Evolutionary conservation across 2,797 vertebrate genomes (phyloP).

Genomic region (Epinephelus awoara): DNA sequence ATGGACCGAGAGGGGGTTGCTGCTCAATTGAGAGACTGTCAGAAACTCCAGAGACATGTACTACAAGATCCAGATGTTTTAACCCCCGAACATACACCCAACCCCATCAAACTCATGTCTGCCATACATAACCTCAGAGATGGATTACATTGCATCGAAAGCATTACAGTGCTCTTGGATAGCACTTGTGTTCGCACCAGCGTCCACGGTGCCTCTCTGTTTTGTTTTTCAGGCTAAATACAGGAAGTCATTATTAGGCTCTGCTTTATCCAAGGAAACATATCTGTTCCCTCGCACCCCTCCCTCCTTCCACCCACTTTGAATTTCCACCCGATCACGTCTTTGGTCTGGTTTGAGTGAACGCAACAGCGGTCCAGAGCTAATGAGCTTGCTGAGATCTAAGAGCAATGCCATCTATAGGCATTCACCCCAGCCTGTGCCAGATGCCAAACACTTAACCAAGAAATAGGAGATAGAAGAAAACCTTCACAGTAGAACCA

Average conservation of each 20-base stretch:
- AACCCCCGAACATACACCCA: conserved; percentile 24
- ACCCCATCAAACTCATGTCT: conserved; percentile 4
- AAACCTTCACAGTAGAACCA: background rate
- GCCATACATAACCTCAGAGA: conserved; percentile 26
- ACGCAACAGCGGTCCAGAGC: conserved; percentile 71
- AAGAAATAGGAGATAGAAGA: conserved; percentile 15
- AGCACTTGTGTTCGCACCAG: conserved; percentile 23
- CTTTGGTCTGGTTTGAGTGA: conserved; percentile 79
- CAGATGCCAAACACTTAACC: conserved; percentile 48
- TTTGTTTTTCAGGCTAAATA: conserved; percentile 59
- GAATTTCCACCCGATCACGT: conserved; percentile 64
- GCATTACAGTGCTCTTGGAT: conserved; percentile 14
- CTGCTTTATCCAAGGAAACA: conserved; percentile 57
- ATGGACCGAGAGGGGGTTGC: conserved; percentile 11
- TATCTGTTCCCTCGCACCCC: conserved; percentile 25
- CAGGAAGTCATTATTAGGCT: conserved; percentile 68
- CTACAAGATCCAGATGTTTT: conserved; percentile 75
- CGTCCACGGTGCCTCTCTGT: conserved; percentile 21
- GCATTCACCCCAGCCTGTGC: conserved; percentile 45
- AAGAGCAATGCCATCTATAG: conserved; percentile 68
- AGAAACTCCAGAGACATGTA: conserved; percentile 54
- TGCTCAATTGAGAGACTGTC: conserved; percentile 53
- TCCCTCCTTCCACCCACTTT: conserved; percentile 46
- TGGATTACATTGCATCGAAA: conserved; percentile 26
- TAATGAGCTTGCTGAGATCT: conserved; percentile 77